A percentile compares a stretch with the other conserved stretches of the same genome.
Evolutionary conservation across 2,888 invertebrate genomes (phyloP).

Genomic region (Sinodicranocentrus sp.): DNA sequence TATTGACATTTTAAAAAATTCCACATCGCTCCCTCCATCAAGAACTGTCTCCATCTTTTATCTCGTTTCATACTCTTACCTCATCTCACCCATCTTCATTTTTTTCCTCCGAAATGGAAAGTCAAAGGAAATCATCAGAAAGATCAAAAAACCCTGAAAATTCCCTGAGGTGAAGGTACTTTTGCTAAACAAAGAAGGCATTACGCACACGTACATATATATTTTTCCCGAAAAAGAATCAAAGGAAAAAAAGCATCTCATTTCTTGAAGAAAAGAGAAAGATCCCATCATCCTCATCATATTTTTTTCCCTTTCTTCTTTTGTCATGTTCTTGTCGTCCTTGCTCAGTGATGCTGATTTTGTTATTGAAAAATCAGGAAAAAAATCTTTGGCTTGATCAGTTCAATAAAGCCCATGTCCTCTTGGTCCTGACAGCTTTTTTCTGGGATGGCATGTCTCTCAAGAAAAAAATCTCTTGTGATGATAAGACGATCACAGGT

Average conservation of each 20-base stretch:
- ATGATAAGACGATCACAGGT: too few relatives aligned
- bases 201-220: slow-evolving; percentile 22
- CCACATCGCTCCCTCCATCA: too few relatives aligned
- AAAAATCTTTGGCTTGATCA: not conserved
- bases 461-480: not conserved
- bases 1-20: too few relatives aligned
- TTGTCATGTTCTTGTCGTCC: slow-evolving; percentile 42
- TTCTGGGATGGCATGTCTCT: not conserved
- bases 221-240: not conserved
- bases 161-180: slow-evolving; percentile 37
- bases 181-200: slow-evolving; percentile 10
- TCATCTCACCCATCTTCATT: too few relatives aligned
- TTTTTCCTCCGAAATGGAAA: too few relatives aligned
- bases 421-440: not conserved
- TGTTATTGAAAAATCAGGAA: slow-evolving; percentile 27
- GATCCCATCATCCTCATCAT: slow-evolving; percentile 27
- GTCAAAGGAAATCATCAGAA: slow-evolving; percentile 62
- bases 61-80: too few relatives aligned
- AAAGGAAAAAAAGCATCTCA: not conserved
- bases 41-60: too few relatives aligned
- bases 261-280: too few relatives aligned
- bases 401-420: not conserved
- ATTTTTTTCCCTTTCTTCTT: slow-evolving; percentile 21
- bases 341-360: slow-evolving; percentile 19
- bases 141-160: slow-evolving; percentile 53